These are phyloP conservation scores for Nesometra sesokonis DNA, from an alignment of 35 echinoderm and acorn worm genomes.

Conservation along the genomic window DNA sequence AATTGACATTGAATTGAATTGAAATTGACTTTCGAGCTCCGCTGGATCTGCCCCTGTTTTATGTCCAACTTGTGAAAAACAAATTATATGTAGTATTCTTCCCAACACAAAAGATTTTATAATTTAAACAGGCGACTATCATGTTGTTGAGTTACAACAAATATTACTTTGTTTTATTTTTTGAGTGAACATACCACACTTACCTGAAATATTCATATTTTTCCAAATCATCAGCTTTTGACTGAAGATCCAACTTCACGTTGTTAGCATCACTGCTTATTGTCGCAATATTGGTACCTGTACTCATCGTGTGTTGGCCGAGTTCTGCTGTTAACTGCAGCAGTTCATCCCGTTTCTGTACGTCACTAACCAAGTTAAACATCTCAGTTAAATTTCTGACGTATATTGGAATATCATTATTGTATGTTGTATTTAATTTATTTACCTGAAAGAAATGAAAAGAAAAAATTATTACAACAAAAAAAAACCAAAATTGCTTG, in stretches of 20 bases:
- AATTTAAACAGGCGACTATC: no score
- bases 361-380: background rate
- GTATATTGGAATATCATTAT: background rate
- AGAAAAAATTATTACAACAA: no score
- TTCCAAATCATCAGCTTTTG: background rate
- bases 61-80: no score
- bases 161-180: no score
- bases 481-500: no score
- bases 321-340: background rate
- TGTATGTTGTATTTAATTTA: background rate
- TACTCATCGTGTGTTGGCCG: background rate
- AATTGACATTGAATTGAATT: no score
- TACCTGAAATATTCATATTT: background rate
- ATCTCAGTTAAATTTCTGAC: background rate
- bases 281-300: background rate
- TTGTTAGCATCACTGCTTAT: background rate
- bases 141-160: no score
- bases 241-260: background rate
- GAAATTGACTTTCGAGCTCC: no score
- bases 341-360: background rate
- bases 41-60: no score
- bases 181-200: background rate
- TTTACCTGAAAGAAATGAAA: background rate
- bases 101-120: no score
- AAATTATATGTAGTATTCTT: no score